Conservation (phyloP, 2,113 vertebrate genomes). For the Dipodomys ordii region DNA sequence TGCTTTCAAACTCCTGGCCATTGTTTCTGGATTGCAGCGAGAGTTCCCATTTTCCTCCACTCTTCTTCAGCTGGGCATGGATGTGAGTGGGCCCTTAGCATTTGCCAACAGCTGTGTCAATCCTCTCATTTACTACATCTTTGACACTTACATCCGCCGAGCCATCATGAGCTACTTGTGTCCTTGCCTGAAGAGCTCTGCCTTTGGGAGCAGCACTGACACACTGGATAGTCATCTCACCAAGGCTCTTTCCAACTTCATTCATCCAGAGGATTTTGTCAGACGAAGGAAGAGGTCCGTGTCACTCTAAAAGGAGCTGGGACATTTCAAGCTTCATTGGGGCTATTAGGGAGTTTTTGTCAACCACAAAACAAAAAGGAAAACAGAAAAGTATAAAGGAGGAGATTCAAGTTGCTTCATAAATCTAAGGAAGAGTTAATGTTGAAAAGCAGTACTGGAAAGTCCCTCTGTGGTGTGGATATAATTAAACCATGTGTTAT, state of each 20-base stretch:
- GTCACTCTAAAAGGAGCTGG: constrained; percentile 77
- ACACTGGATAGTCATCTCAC: constrained; percentile 83
- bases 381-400: constrained; percentile 25
- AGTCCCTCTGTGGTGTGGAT: not conserved
- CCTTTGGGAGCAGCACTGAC: constrained; percentile 74
- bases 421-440: constrained; percentile 17
- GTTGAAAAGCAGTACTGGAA: not conserved
- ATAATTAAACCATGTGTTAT: not conserved
- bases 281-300: constrained; percentile 84
- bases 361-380: not conserved
- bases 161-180: constrained; percentile 80
- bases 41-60: not conserved
- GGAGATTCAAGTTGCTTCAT: not conserved
- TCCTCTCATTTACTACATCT: constrained; percentile 88
- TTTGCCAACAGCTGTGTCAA: constrained; percentile 90
- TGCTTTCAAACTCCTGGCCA: constrained; percentile 85
- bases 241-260: constrained; percentile 81
- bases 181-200: constrained; percentile 77
- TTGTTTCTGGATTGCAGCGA: constrained; percentile 78
- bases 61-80: constrained; percentile 80
- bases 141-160: constrained; percentile 85
- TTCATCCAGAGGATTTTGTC: constrained; percentile 56
- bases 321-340: not conserved
- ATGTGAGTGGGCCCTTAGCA: constrained; percentile 86
- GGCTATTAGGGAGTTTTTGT: constrained; percentile 12